Evolutionary conservation across 2,113 vertebrate genomes (phyloP), one percentile per base, ranked within the genome.

Genomic region (Brachyhypopomus occidentalis): DNA sequence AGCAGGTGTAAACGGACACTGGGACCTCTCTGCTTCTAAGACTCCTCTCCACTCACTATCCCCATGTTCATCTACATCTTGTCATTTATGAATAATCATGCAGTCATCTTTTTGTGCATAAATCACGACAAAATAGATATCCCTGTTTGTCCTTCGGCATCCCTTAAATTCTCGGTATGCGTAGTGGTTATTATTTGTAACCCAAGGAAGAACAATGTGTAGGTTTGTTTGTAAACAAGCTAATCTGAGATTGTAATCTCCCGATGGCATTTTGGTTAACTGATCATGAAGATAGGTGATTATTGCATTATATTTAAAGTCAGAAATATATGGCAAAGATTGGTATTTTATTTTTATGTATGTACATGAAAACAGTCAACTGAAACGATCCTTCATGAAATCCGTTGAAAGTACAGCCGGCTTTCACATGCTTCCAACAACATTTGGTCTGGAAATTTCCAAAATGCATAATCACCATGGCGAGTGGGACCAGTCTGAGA

Each of bases 351-450:
- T 75, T 84, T 84, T 72, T 55, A 72, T 75, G 30, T 69, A 17
- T 78, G 82, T 74, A 84, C 75, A 67, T n/a, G 55, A 70, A 62
- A 62, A 66, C 16, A 30, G 27, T 58, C 22, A 52, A 81, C 36
- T 56, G 56, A 78, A 78, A 41, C 83, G 87, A 88, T 90, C 90
- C 91, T 93, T 93, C 91, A 91, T 89, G 84, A 88, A 88, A 30
- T 30, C 83, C 73, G 25, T 83, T 81, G 22, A 60, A 45, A 83
- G 41, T 78, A 79, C 69, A 56, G n/a, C 78, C 59, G 38, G 83
- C 48, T 72, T 69, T 48, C 22, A 45, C 34, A 19, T 16, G 52
- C 71, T 34, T 56, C 34, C 60, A 55, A 19, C 36, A 70, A 9
- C 34, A n/a, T 19, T 22, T 20, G 41, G 16, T 9, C 12, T 16